Percentiles rank a stretch among this genome's conserved stretches.
Evolutionary conservation across 2,888 invertebrate genomes (phyloP).

Genomic region (Mamestra brassicae): DNA sequence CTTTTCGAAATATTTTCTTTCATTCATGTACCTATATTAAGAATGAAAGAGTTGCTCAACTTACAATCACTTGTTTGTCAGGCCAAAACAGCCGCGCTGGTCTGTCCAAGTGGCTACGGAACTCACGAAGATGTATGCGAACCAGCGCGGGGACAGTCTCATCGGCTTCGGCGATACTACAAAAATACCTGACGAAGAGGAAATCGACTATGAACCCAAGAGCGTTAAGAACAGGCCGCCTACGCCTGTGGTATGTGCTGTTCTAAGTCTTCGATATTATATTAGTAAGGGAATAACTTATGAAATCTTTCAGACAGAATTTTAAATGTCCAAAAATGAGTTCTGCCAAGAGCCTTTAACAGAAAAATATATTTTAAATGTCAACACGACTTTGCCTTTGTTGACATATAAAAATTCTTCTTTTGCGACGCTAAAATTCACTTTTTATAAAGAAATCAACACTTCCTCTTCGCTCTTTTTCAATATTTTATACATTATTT

Average conservation of each 20-base stretch:
- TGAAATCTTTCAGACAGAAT: too few relatives aligned
- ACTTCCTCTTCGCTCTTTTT: background rate
- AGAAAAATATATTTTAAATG: too few relatives aligned
- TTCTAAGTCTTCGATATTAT: background rate
- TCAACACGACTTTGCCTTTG: too few relatives aligned
- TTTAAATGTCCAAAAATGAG: too few relatives aligned
- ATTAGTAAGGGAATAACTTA: too few relatives aligned
- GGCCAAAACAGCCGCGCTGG: constrained; percentile 78
- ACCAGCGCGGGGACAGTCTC: constrained; percentile 53
- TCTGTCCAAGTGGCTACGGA: constrained; percentile 74
- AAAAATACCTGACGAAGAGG: constrained; percentile 71
- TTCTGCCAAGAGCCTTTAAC: background rate
- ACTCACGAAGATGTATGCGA: constrained; percentile 62
- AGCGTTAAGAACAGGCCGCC: constrained; percentile 80
- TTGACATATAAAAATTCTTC: background rate
- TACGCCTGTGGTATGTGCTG: constrained; percentile 83
- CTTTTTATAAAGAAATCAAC: background rate
- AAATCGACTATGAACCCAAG: constrained; percentile 78
- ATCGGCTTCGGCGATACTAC: constrained; percentile 79
- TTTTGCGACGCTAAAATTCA: background rate
- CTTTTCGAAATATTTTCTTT: background rate
- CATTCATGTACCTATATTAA: too few relatives aligned
- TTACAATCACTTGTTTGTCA: constrained; percentile 2
- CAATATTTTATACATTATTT: background rate
- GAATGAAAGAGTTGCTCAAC: background rate